phyloP scores from a whole-genome alignment of 2,797 vertebrate genomes.

The Helostoma temminkii region DNA sequence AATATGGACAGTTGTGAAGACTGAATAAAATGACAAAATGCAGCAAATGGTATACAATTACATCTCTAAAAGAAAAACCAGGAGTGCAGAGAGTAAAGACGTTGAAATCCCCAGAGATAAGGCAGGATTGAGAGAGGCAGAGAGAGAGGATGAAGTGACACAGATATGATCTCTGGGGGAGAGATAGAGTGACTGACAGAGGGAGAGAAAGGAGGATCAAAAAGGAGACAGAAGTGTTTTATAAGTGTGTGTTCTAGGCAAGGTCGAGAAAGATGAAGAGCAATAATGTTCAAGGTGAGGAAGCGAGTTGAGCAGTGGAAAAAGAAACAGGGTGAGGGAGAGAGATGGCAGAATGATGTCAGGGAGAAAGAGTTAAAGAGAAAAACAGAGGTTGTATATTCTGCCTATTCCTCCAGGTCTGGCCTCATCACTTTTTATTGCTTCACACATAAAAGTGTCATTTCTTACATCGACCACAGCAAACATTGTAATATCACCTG shows the following conservation, averaged over 20 bases:
- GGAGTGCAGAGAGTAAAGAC: constrained; percentile 45
- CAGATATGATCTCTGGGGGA: constrained; percentile 55
- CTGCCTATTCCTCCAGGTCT: constrained; percentile 53
- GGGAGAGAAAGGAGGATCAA: constrained; percentile 33
- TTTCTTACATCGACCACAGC: constrained; percentile 61
- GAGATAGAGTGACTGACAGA: constrained; percentile 29
- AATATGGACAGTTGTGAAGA: neutral
- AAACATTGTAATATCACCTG: constrained; percentile 70
- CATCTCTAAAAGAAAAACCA: constrained; percentile 24
- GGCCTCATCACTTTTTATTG: constrained; percentile 74
- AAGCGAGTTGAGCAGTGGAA: constrained; percentile 15
- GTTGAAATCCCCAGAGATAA: constrained; percentile 47
- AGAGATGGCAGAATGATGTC: constrained; percentile 50
- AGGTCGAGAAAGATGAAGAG: constrained; percentile 23
- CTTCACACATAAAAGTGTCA: constrained; percentile 72
- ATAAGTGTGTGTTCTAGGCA: constrained; percentile 8
- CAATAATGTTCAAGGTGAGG: constrained; percentile 21
- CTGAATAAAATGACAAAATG: constrained; percentile 8
- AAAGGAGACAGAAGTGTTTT: constrained; percentile 19
- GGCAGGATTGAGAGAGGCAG: constrained; percentile 23
- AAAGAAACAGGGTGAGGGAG: constrained; percentile 19
- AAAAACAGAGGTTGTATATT: constrained; percentile 52
- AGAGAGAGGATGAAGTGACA: constrained; percentile 55
- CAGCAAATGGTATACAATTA: constrained; percentile 11
- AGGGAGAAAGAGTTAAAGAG: constrained; percentile 27